Evolutionary conservation across 2,888 invertebrate genomes (phyloP).

Genomic region (Tenthredo scrophulariae): DNA sequence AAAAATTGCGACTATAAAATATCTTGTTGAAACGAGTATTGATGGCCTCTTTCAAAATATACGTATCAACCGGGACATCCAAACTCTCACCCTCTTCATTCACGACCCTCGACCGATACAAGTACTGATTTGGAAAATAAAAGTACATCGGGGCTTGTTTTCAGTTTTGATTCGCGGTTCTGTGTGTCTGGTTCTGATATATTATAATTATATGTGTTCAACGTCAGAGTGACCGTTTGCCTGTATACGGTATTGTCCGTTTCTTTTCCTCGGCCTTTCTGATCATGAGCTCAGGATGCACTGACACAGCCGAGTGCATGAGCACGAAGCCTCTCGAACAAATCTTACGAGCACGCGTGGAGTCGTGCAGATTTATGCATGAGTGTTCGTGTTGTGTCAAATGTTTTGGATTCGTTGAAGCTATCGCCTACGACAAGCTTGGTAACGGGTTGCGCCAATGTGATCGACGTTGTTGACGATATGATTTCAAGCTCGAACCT

Average conservation of each 20-base stretch:
- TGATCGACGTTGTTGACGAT: slow-evolving; percentile 30
- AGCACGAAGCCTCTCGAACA: slow-evolving; percentile 24
- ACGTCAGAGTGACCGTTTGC: slow-evolving; percentile 18
- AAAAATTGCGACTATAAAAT: not conserved
- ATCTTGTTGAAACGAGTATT: not conserved
- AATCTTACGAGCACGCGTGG: slow-evolving; percentile 20
- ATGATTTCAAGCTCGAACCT: slow-evolving; percentile 32
- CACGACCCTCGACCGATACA: not conserved
- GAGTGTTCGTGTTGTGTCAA: not conserved
- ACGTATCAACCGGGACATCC: not conserved
- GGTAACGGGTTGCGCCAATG: not conserved
- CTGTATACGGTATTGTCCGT: not conserved
- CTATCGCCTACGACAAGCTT: not conserved
- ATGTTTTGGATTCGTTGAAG: slow-evolving; percentile 12
- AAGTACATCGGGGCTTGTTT: not conserved
- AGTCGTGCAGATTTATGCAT: not conserved
- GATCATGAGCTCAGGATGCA: slow-evolving; percentile 13
- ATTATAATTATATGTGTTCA: not conserved
- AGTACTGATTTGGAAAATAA: not conserved
- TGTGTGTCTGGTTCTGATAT: not conserved
- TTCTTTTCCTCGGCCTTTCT: slow-evolving; percentile 9
- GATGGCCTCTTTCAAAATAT: not conserved
- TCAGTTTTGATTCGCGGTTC: not conserved
- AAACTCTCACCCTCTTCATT: not conserved
- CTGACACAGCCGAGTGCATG: slow-evolving; percentile 15